Evolutionary conservation across 37 sponge, comb jelly and placozoan species (phyloP).

Genomic region (Agelas oroides): DNA sequence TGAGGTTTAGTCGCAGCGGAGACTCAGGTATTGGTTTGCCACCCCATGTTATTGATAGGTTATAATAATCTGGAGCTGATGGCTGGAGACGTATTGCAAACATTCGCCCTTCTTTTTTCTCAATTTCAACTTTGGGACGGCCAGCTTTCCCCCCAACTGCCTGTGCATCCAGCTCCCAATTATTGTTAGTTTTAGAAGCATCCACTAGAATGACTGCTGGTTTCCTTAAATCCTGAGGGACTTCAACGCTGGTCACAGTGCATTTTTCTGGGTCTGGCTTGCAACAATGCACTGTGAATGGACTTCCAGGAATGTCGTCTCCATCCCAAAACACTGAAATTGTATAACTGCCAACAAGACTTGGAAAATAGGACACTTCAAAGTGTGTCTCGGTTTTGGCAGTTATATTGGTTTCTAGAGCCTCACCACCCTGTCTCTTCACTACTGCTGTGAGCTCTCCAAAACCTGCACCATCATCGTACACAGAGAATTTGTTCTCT

Average conservation of each 20-base stretch:
- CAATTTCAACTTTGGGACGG: too few relatives aligned
- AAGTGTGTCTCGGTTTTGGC: not conserved
- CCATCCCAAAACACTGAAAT: conserved; percentile 20
- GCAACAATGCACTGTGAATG: conserved; percentile 16
- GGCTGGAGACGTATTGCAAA: conserved; percentile 7
- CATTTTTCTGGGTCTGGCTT: conserved; percentile 54
- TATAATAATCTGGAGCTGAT: conserved; percentile 42
- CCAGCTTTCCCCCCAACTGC: too few relatives aligned
- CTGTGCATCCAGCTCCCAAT: not conserved
- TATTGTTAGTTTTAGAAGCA: not conserved
- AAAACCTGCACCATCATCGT: conserved; percentile 19
- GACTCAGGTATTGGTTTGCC: conserved; percentile 41
- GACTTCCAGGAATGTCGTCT: conserved; percentile 36
- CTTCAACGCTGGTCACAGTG: conserved; percentile 51
- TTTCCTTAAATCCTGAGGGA: conserved; percentile 9
- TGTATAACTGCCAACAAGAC: conserved; percentile 21
- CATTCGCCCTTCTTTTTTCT: not conserved
- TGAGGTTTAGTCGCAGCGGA: conserved; percentile 46
- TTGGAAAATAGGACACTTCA: conserved; percentile 23
- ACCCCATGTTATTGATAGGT: conserved; percentile 35
- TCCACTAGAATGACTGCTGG: not conserved
- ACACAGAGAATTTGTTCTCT: conserved; percentile 3
- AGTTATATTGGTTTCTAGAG: not conserved
- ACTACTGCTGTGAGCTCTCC: conserved; percentile 33
- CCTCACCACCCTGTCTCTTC: not conserved